Percentiles rank a stretch among this genome's conserved stretches.
These are phyloP conservation scores for Tetramorium parvispinum DNA, from an alignment of 1,140 invertebrate species.

Conservation along the genomic window DNA sequence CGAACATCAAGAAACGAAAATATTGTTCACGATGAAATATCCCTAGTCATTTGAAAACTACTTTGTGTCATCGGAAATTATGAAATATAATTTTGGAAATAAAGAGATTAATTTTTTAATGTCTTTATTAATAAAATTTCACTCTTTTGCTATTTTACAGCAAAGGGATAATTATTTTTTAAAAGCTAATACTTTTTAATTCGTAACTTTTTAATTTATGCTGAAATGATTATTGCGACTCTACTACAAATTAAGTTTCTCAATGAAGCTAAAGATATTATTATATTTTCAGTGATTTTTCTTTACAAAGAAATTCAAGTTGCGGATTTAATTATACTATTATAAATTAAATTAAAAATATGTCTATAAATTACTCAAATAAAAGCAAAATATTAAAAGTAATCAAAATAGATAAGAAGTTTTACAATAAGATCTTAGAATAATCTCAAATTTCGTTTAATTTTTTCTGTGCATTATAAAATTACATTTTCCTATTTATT, in stretches of 20 bases:
- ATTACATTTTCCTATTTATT: background rate
- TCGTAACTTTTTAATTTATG: background rate
- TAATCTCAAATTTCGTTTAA: background rate
- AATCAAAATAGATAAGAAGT: background rate
- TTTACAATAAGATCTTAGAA: background rate
- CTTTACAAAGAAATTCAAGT: background rate
- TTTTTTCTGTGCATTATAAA: background rate
- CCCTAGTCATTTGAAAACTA: background rate
- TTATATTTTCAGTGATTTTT: background rate
- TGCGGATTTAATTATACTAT: background rate
- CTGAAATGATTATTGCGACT: too few species aligned
- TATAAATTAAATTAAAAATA: background rate
- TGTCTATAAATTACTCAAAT: background rate
- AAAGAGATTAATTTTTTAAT: background rate
- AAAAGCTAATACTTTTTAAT: background rate
- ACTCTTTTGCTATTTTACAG: background rate
- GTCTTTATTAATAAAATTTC: background rate
- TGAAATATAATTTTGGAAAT: background rate
- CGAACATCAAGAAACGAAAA: slow-evolving; percentile 2
- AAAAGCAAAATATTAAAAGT: background rate
- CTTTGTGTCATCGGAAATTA: background rate
- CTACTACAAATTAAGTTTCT: background rate
- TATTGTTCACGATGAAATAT: background rate
- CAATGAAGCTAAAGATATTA: background rate
- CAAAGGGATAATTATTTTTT: background rate